These are phyloP conservation scores for Aradophagus sp. DNA, from an alignment of 1,140 invertebrate genomes.

Conservation along the genomic window DNA sequence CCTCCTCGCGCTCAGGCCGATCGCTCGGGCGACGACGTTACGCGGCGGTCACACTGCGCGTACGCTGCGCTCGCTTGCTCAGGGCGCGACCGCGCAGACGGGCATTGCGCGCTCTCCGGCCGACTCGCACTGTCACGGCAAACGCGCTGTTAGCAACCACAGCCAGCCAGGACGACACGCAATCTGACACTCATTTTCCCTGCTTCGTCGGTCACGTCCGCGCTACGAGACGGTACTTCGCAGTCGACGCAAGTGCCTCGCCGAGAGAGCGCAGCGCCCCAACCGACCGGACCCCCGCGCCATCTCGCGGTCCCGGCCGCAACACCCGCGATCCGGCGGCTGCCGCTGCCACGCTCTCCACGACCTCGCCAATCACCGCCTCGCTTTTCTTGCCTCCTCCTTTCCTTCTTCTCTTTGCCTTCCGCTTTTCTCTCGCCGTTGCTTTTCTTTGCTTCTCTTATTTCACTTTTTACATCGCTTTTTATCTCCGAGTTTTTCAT, in stretches of 20 bases:
- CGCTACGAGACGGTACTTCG: constrained; percentile 55
- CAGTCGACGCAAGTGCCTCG: constrained; percentile 19
- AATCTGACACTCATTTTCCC: constrained; percentile 66
- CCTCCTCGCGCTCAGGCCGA: constrained; percentile 5
- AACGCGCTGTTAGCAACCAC: constrained; percentile 63
- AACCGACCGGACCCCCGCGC: neutral
- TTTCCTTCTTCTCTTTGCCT: too few species aligned
- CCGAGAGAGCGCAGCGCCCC: constrained; percentile 17
- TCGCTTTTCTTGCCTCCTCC: too few species aligned
- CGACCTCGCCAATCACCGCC: too few species aligned
- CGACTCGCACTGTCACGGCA: constrained; percentile 67
- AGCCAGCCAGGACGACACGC: constrained; percentile 65
- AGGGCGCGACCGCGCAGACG: constrained; percentile 53
- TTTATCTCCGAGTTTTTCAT: too few species aligned
- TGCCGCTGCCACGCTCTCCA: too few species aligned
- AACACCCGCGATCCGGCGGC: neutral
- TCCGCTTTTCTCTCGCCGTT: too few species aligned
- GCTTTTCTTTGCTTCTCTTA: too few species aligned
- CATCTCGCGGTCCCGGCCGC: constrained; percentile 3
- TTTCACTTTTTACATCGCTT: too few species aligned
- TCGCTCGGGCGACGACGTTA: constrained; percentile 28
- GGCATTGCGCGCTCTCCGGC: constrained; percentile 58
- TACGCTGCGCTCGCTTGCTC: constrained; percentile 56
- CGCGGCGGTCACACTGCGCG: constrained; percentile 52
- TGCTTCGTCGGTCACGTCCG: constrained; percentile 67